Conservation (phyloP, 2,888 invertebrate species). For the Uropetala carovei region DNA sequence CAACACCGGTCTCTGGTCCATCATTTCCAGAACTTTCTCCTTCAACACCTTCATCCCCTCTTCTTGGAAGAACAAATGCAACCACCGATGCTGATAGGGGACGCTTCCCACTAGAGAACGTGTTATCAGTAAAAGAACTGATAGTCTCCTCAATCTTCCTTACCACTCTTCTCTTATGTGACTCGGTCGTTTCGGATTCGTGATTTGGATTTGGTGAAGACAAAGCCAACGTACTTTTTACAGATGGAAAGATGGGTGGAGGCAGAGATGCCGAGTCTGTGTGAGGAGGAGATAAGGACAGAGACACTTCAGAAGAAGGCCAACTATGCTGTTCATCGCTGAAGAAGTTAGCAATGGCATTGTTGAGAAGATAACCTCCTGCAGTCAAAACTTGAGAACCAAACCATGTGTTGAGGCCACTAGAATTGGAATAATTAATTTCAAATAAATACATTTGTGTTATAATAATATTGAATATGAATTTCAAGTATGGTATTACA, state of each 20-base stretch:
- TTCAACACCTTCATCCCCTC: background rate
- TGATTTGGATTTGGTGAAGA: background rate
- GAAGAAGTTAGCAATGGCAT: slow-evolving; percentile 69
- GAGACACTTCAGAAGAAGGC: background rate
- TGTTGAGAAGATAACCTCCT: slow-evolving; percentile 78
- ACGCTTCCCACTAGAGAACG: slow-evolving; percentile 70
- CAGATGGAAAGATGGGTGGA: background rate
- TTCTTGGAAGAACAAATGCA: slow-evolving; percentile 69
- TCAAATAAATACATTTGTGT: background rate
- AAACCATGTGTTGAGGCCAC: slow-evolving; percentile 78
- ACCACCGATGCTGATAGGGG: slow-evolving; percentile 71
- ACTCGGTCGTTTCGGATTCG: background rate
- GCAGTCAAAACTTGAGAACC: slow-evolving; percentile 76
- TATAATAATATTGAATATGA: no score
- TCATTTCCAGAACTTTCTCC: background rate
- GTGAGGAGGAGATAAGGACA: background rate
- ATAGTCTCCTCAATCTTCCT: background rate
- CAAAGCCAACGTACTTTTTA: background rate
- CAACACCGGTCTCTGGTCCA: slow-evolving; percentile 67
- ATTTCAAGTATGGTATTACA: no score
- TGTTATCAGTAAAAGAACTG: slow-evolving; percentile 71
- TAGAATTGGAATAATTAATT: slow-evolving; percentile 71
- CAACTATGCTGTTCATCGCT: background rate
- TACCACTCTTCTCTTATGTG: background rate
- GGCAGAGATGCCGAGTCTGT: background rate